Evolutionary conservation across 1,140 invertebrate species (phyloP), one percentile per base, ranked within the genome.

Genomic region (Drosophila bocki): DNA sequence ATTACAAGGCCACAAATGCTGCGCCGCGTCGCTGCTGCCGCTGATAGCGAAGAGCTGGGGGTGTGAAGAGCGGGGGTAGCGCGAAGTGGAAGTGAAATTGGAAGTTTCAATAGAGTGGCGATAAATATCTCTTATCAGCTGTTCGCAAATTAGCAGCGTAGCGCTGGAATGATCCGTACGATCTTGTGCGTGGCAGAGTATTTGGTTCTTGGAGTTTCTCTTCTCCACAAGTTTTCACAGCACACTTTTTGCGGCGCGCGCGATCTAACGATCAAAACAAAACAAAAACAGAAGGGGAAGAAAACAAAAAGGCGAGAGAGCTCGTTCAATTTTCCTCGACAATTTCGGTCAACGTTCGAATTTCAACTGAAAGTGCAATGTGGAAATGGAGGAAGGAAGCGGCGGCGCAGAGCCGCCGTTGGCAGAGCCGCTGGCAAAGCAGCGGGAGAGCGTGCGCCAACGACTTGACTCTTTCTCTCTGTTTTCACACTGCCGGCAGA

Each of bases 301-400:
- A 56, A 80, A 59, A 51, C 50, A 17, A 81, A 71, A 33, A 48
- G 35, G 63, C 63, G 42, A 54, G 51, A 54, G 51, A 54, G 53
- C 53, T 56, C 19, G 35, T 29, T 35, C 15, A 61, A n/a, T 67
- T 67, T 69, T 53, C 37, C 62, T 62, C 65, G 59, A 37, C 86
- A 84, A 85, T 82, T 88, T 90, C 85, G 86, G 82, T 90, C 85
- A 91, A 90, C 85, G 85, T 88, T 91, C 68, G 75, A 82, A 90
- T 79, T 90, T 90, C 85, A 82, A 88, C 82, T 85, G 85, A 80
- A 82, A 88, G 64, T 88, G 85, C 85, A 84, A 78, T 64, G 64
- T 84, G 76, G 77, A 78, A 78, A 78, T 83, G 68, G 75, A 79
- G 83, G 75, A 85, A 85, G 81, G 75, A 86, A 87, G 79, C 75